Evolutionary conservation across 35 echinoderm and acorn worm genomes (phyloP).

Genomic region (Strongylocentrotus purpuratus): DNA sequence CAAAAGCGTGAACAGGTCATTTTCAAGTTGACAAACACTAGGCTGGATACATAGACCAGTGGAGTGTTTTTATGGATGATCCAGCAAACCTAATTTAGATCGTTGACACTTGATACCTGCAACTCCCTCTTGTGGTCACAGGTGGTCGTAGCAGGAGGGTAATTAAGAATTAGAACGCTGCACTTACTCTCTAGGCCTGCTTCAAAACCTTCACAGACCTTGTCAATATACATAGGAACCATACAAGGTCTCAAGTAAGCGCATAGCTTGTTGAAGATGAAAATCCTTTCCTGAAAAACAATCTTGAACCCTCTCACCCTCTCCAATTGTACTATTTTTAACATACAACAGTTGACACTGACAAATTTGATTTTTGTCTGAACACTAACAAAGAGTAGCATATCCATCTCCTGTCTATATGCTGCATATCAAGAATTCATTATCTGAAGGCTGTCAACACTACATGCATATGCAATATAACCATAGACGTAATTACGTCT

Average conservation of each 20-base stretch:
- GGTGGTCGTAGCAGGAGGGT: neutral
- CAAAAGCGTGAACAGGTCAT: neutral
- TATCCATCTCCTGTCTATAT: neutral
- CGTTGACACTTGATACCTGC: neutral
- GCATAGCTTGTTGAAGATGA: neutral
- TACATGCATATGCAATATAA: too few species aligned
- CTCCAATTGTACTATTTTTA: neutral
- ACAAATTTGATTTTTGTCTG: neutral
- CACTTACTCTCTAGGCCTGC: neutral
- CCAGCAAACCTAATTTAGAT: neutral
- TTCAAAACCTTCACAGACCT: neutral
- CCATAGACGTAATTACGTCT: too few species aligned
- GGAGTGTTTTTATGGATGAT: neutral
- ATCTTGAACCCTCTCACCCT: conserved; percentile 1
- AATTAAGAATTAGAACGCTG: conserved; percentile 4
- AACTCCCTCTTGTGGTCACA: neutral
- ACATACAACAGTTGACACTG: neutral
- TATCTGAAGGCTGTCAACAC: too few species aligned
- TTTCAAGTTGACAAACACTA: neutral
- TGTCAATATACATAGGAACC: neutral
- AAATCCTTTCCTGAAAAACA: neutral
- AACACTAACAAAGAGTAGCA: neutral
- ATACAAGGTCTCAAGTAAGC: neutral
- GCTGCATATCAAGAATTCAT: neutral
- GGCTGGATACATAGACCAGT: neutral